These are phyloP conservation scores for Chaetorhynchus papuensis DNA, from an alignment of 2,113 vertebrate genomes.

Conservation along the genomic window DNA sequence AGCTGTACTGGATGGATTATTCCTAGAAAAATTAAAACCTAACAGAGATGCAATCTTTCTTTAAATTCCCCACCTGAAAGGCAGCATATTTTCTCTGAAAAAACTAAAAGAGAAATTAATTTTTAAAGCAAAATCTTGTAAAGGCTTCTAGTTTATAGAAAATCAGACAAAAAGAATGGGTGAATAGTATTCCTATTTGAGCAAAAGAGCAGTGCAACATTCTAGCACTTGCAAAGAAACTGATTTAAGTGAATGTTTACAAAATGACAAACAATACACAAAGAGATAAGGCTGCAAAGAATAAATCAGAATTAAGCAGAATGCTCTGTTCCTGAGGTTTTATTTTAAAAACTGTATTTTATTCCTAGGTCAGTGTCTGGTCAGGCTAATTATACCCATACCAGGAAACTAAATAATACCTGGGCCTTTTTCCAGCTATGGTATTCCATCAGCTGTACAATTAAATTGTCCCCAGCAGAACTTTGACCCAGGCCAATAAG, in stretches of 20 bases:
- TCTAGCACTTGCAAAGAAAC: not conserved
- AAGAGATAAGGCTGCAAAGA: not conserved
- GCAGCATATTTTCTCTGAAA: not conserved
- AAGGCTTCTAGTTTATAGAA: not conserved
- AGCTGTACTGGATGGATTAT: not conserved
- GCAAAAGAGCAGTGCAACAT: not conserved
- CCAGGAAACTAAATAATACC: not conserved
- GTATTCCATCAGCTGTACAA: not conserved
- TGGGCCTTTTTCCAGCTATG: not conserved
- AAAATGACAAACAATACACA: not conserved
- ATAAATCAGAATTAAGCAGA: not conserved
- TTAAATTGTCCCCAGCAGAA: not conserved
- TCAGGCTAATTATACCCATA: not conserved
- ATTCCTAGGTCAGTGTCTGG: not conserved
- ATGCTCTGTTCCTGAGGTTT: not conserved
- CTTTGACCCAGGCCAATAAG: not conserved
- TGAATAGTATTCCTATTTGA: not conserved
- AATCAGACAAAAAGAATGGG: not conserved
- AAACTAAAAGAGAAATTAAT: not conserved
- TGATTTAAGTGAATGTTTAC: not conserved
- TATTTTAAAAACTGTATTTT: not conserved
- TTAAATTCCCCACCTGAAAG: not conserved
- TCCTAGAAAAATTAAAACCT: conserved; percentile 6
- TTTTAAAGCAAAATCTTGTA: not conserved
- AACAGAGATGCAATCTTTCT: not conserved